phyloP scores from a whole-genome alignment of 2,888 invertebrate species.

The Pediacus dermestoides region DNA sequence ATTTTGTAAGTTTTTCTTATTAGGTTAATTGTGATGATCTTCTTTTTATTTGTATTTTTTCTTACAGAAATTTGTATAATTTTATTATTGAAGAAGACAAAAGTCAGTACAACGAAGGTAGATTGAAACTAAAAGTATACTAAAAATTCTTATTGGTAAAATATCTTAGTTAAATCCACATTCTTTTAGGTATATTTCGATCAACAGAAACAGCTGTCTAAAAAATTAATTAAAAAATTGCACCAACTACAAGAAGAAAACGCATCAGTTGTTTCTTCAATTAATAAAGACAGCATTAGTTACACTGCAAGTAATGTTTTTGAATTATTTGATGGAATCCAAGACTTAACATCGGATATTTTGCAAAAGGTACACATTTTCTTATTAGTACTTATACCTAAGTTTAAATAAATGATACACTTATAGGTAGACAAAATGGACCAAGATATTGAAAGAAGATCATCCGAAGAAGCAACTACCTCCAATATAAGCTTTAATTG shows the following conservation, averaged over 20 bases:
- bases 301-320: slow-evolving; percentile 26
- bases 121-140: slow-evolving; percentile 9
- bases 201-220: slow-evolving; percentile 46
- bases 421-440: slow-evolving; percentile 33
- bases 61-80: slow-evolving; percentile 7
- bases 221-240: slow-evolving; percentile 46
- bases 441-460: too few relatives aligned
- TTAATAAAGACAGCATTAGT: slow-evolving; percentile 33
- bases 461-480: too few relatives aligned
- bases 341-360: slow-evolving; percentile 47
- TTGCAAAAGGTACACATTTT: slow-evolving; percentile 40
- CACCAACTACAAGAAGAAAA: slow-evolving; percentile 48
- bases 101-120: slow-evolving; percentile 13
- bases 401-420: too few relatives aligned
- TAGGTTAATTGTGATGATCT: neutral
- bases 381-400: slow-evolving; percentile 2
- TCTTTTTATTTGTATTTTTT: slow-evolving; percentile 1
- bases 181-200: slow-evolving; percentile 43
- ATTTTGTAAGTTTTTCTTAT: slow-evolving; percentile 32
- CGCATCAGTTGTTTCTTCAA: slow-evolving; percentile 33
- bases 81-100: slow-evolving; percentile 13
- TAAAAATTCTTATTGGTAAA: too few relatives aligned
- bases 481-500: too few relatives aligned
- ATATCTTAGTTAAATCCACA: too few relatives aligned
- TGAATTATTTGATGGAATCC: slow-evolving; percentile 43